Conservation (phyloP, 64 coral and sea anemone genomes). For the Pocillopora damicornis region DNA sequence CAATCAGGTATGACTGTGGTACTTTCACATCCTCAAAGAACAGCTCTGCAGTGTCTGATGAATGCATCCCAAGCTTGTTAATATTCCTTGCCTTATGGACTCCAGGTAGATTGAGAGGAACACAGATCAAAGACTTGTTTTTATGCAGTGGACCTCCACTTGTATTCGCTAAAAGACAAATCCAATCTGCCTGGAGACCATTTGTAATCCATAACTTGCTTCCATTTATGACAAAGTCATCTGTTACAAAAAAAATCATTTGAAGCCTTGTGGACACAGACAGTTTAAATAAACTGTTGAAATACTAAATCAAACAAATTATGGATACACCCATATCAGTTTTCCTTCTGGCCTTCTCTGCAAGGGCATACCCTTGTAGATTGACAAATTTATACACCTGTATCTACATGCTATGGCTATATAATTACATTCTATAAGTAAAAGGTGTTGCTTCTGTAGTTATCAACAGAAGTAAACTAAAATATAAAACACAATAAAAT, state of each 20-base stretch:
- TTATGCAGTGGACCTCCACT: conserved; percentile 74
- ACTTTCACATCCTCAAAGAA: conserved; percentile 97
- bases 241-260: conserved; percentile 41
- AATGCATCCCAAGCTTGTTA: conserved; percentile 94
- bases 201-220: conserved; percentile 98
- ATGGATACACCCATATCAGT: too few relatives aligned
- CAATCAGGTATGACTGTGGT: conserved; percentile 88
- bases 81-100: conserved; percentile 80
- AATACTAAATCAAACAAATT: too few relatives aligned
- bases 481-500: too few relatives aligned
- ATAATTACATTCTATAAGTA: too few relatives aligned
- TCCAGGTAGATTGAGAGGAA: conserved; percentile 80
- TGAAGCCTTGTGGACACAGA: not conserved
- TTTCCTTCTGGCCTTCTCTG: too few relatives aligned
- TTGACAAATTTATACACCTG: too few relatives aligned
- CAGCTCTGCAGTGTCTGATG: conserved; percentile 94
- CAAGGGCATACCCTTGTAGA: too few relatives aligned
- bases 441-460: too few relatives aligned
- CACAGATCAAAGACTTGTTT: conserved; percentile 93
- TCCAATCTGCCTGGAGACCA: conserved; percentile 98
- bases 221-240: conserved; percentile 97
- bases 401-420: too few relatives aligned
- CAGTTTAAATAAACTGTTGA: not conserved
- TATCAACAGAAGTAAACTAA: too few relatives aligned
- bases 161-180: conserved; percentile 94